Evolutionary conservation across 2,888 invertebrate species (phyloP).

Genomic region (Tenodera sinensis): DNA sequence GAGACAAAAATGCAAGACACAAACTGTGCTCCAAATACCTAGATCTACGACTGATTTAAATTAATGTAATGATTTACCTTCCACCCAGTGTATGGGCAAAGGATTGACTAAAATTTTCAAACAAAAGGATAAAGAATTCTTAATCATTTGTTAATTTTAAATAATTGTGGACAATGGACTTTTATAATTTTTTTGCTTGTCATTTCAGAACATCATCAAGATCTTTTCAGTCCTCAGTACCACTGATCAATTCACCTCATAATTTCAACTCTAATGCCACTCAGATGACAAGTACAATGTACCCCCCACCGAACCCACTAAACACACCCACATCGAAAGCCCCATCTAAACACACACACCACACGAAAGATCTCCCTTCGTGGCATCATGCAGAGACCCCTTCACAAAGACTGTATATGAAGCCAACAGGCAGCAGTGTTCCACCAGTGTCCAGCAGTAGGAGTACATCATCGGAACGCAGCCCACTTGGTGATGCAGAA

Average conservation of each 20-base stretch:
- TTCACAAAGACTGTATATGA: conserved; percentile 2
- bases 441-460: background rate
- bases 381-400: background rate
- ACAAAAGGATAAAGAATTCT: too few relatives aligned
- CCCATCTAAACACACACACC: background rate
- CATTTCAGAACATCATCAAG: background rate
- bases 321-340: conserved; percentile 2
- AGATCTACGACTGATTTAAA: too few relatives aligned
- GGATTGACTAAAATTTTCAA: too few relatives aligned
- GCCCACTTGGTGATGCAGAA: background rate
- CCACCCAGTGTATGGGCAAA: too few relatives aligned
- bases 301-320: background rate
- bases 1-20: too few relatives aligned
- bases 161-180: too few relatives aligned
- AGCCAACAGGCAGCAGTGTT: background rate
- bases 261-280: background rate
- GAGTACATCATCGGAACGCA: background rate
- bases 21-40: too few relatives aligned
- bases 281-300: conserved; percentile 4
- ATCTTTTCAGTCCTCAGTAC: background rate
- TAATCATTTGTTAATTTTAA: too few relatives aligned
- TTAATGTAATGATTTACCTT: too few relatives aligned
- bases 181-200: background rate
- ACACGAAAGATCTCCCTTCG: conserved; percentile 6
- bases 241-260: background rate